phyloP scores from a whole-genome alignment of 2,113 vertebrate species.

The Plestiodon gilberti region DNA sequence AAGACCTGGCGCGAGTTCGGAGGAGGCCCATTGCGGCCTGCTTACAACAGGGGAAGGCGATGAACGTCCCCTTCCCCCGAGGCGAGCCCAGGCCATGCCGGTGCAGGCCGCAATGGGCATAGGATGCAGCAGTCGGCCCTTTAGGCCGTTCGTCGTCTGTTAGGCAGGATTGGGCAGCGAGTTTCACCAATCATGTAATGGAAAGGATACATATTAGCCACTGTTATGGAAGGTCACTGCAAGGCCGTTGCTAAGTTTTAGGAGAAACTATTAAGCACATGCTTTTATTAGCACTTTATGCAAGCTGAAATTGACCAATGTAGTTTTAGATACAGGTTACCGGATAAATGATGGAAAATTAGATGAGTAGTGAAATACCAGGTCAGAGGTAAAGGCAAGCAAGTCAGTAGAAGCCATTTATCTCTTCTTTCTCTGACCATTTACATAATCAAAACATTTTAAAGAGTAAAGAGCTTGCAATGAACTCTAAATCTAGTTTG shows the following conservation, averaged over 20 bases:
- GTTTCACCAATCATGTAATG: background rate
- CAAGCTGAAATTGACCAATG: background rate
- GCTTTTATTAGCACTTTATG: constrained; percentile 16
- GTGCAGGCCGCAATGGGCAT: too few relatives aligned
- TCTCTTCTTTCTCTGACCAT: background rate
- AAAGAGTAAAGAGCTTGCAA: background rate
- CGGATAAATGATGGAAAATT: constrained; percentile 3
- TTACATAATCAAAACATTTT: background rate
- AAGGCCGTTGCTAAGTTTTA: background rate
- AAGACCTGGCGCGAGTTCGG: too few relatives aligned
- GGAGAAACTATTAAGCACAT: background rate
- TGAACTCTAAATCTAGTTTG: background rate
- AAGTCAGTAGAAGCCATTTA: background rate
- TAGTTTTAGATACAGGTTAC: background rate
- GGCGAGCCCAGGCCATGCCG: too few relatives aligned
- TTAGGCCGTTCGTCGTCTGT: too few relatives aligned
- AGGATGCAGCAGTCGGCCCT: too few relatives aligned
- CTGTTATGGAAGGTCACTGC: background rate
- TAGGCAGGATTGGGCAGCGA: too few relatives aligned
- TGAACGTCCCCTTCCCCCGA: too few relatives aligned
- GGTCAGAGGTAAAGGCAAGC: constrained; percentile 11
- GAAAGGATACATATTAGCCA: background rate
- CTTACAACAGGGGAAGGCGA: too few relatives aligned
- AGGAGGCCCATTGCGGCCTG: too few relatives aligned
- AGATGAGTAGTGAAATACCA: constrained; percentile 1